Base-by-base conservation (phyloP, 2,888 invertebrate species). In the Yponomeuta evonymella region DNA sequence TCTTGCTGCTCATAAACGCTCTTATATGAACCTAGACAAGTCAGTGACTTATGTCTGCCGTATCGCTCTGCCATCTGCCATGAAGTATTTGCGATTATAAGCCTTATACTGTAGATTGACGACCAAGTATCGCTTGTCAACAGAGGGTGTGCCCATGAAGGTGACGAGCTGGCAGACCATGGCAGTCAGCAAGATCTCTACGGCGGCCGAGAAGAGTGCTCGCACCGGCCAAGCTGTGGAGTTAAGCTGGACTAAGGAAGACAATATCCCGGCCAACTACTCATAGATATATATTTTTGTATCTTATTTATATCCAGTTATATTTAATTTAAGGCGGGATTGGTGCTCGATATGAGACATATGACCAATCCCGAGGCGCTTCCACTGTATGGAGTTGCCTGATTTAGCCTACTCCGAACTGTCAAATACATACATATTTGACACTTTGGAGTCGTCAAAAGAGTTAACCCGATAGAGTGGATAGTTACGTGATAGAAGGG, bases 111-210 rank as follows among this genome's bases (percentile, higher is more conserved):
- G 15, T 15, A 58, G 51, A 12, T 10, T 15, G 5, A 58, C 4
- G 51, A 58, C 1, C 1, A 58, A 15, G 12, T 58, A 15, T 58
- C 12, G 12, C 51, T 15, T 58, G 51, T 15, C 5, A 29, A 30
- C 72, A 87, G 87, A 81, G 71, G 86, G 86, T 43, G 82, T 79
- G 0, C 78, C 79, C 15, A 77, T 83, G 78, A 79, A 81, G 0
- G 90, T 95, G 1, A 86, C 87, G 2, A 86, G 88, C 36, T 88
- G 89, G 76, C 93, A 94, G 75, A 93, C 91, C 2, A 79, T 94
- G 48, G 94, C 94, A 0, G 92, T 94, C 23, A 90, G 87, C 74
- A 93, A 93, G 79, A 93, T 95, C 69, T 94, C 94, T 1, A 83
- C 89, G 0, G 94, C 94, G 0, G 93, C 92, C 33, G 94, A 94